Evolutionary conservation across 2,888 invertebrate genomes (phyloP), one percentile per base, ranked within the genome.

Genomic region (Agriopis aurantiaria): DNA sequence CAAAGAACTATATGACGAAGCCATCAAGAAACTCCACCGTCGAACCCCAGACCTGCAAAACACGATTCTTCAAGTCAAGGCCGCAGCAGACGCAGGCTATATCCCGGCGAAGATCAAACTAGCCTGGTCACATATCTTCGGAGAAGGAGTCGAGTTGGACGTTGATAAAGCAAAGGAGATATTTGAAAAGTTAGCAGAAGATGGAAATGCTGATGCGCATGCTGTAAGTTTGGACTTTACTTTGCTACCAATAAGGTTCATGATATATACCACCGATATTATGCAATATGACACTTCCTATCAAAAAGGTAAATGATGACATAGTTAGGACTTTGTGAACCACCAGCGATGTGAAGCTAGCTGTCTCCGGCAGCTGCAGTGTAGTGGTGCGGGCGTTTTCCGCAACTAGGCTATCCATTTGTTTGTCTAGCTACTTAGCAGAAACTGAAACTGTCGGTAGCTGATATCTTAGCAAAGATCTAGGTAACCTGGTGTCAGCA

Each of bases 111-210:
- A 96, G 86, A 97, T 98, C 71, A 95, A 97, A 85, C 89, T 99
- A 7, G 99, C 98, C 0, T 98, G 99, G 97, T 97, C 97, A 0
- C 95, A 97, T 79, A 89, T 99, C 8, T 96, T 98, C 80, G 99
- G 99, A 0, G 97, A 95, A 83, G 97, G 96, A 71, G 92, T 97
- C 12, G 95, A 96, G 52, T 96, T 98, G 79, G 97, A 99, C 87
- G 93, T 98, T 69, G 94, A 96, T 9, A 96, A 95, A 66, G 98
- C 99, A 0, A 96, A 95, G 80, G 91, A 95, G 55, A 96, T 97
- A 75, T 99, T 99, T 83, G 95, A 96, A 71, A 96, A 96, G 78
- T 92, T 99, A 49, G 96, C 97, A 0, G 95, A 96, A 9, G 92
- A 95, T 48, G 99, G 99, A 0, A 95, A 97, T 65, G 96, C 98